Percentiles rank a stretch among this genome's conserved stretches.
Conservation (phyloP, 2,797 vertebrate genomes). For the Xerus rutilus region DNA sequence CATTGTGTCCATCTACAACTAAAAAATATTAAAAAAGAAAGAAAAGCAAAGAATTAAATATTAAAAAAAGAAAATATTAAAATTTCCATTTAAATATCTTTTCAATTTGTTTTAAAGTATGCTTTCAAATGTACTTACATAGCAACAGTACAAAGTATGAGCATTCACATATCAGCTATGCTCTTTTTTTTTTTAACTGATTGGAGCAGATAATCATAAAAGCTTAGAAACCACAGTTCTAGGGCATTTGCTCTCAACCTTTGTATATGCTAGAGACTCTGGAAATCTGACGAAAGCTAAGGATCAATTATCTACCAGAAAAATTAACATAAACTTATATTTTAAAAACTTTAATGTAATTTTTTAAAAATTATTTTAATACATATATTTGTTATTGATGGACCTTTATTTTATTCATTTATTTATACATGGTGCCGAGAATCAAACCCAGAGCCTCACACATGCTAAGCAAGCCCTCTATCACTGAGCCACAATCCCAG, state of each 20-base stretch:
- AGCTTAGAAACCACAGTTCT: neutral
- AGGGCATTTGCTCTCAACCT: neutral
- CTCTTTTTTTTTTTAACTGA: neutral
- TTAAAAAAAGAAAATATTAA: slow-evolving; percentile 3
- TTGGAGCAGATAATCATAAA: neutral
- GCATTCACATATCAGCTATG: neutral
- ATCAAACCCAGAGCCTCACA: no score
- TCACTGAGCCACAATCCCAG: no score
- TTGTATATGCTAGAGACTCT: neutral
- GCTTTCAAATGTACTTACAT: neutral
- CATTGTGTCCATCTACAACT: no score
- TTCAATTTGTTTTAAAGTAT: slow-evolving; percentile 20
- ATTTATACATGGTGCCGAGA: no score
- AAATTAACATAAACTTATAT: neutral
- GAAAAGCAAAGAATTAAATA: no score
- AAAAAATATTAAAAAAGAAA: no score
- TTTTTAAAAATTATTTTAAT: neutral
- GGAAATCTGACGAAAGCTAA: slow-evolving; percentile 18
- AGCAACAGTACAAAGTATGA: neutral
- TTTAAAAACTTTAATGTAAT: neutral
- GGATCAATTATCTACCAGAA: slow-evolving; percentile 8
- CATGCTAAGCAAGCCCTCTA: no score
- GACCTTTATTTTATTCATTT: no score
- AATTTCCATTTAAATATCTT: slow-evolving; percentile 19
- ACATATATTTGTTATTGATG: no score